phyloP scores from a whole-genome alignment of 1,140 invertebrate genomes.

The Diachasmimorpha longicaudata region DNA sequence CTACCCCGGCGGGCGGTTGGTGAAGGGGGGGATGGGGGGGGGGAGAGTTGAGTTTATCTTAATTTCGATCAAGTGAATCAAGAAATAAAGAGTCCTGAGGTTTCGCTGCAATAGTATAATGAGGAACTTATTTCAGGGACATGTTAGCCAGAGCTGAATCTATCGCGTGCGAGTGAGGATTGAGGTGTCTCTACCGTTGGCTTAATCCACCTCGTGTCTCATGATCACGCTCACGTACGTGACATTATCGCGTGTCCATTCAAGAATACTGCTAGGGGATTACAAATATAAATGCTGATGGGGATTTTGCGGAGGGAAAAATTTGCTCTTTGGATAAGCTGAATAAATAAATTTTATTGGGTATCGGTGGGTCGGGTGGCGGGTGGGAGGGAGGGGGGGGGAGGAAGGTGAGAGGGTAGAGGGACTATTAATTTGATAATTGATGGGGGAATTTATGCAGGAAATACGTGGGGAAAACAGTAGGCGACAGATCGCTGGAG shows the following conservation, averaged over 20 bases:
- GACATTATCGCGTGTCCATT: slow-evolving; percentile 22
- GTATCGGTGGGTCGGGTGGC: too few relatives aligned
- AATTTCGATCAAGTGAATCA: slow-evolving; percentile 16
- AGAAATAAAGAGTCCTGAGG: not conserved
- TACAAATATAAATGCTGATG: not conserved
- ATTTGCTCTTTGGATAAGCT: not conserved
- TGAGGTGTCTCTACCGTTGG: slow-evolving; percentile 25
- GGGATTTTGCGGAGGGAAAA: too few relatives aligned
- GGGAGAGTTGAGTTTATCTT: not conserved
- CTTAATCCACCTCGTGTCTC: slow-evolving; percentile 21
- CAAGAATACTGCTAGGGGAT: not conserved
- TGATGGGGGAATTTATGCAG: too few relatives aligned
- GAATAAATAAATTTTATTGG: not conserved
- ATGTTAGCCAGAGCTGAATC: not conserved
- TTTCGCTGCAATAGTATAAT: not conserved
- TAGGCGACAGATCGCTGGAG: too few relatives aligned
- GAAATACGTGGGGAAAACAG: too few relatives aligned
- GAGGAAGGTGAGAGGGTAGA: too few relatives aligned
- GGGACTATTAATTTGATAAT: too few relatives aligned
- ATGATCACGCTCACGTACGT: slow-evolving; percentile 25
- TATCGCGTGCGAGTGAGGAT: slow-evolving; percentile 22
- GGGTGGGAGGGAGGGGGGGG: too few relatives aligned
- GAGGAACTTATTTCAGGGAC: not conserved
- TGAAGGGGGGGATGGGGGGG: not conserved
- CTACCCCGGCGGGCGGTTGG: too few relatives aligned